These are phyloP conservation scores for Micronycteris hirsuta DNA, from an alignment of 2,113 vertebrate species.

Conservation along the genomic window DNA sequence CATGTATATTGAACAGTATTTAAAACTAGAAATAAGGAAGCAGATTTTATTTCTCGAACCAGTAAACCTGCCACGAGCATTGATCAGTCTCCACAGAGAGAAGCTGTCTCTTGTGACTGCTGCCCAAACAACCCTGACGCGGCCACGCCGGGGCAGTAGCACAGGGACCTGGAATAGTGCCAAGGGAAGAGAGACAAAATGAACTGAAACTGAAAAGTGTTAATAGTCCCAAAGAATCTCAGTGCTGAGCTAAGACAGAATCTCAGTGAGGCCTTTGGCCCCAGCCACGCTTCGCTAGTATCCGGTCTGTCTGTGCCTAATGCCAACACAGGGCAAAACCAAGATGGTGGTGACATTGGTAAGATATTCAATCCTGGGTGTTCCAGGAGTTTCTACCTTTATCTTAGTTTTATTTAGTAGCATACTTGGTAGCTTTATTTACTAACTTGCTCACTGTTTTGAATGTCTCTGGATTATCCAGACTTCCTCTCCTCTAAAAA, in stretches of 20 bases:
- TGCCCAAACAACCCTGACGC: neutral
- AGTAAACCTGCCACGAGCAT: neutral
- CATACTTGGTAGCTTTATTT: neutral
- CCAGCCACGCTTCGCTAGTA: neutral
- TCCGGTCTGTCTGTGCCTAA: neutral
- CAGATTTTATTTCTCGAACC: neutral
- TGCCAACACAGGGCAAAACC: neutral
- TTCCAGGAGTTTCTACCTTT: neutral
- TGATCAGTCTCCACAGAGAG: neutral
- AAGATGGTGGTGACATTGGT: neutral
- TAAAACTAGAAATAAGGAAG: neutral
- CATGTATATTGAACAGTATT: neutral
- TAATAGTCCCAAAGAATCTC: neutral
- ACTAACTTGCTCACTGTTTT: neutral
- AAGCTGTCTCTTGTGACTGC: neutral
- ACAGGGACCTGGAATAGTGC: neutral
- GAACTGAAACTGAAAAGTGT: neutral
- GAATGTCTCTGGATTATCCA: neutral
- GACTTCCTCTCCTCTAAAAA: neutral
- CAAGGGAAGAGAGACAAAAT: neutral
- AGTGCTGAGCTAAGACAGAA: neutral
- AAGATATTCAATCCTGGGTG: neutral
- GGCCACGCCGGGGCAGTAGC: neutral
- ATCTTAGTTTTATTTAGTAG: neutral
- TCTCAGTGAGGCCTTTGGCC: neutral